phyloP scores from a whole-genome alignment of 2,113 vertebrate genomes.

The Gadus macrocephalus region DNA sequence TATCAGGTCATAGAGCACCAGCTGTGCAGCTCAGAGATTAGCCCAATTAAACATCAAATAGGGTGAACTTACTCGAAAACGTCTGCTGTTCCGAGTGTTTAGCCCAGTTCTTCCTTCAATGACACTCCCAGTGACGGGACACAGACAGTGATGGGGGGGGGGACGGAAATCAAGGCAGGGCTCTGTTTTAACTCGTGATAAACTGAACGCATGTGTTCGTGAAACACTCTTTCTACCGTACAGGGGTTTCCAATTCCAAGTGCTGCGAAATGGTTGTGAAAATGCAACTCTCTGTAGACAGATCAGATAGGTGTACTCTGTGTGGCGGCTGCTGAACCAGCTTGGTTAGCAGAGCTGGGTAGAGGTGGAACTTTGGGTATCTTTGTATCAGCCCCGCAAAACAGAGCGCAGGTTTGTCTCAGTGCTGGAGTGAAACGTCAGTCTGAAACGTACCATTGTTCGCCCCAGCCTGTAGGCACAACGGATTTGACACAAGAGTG shows the following conservation, averaged over 20 bases:
- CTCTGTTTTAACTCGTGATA: too few species aligned
- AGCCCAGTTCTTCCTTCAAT: not conserved
- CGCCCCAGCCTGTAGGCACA: slow-evolving; percentile 58
- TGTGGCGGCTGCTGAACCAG: not conserved
- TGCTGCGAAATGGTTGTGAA: not conserved
- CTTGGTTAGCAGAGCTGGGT: not conserved
- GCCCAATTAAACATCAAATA: slow-evolving; percentile 63
- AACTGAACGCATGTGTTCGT: not conserved
- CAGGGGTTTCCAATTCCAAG: not conserved
- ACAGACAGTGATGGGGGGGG: too few species aligned
- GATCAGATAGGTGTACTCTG: not conserved
- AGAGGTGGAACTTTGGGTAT: slow-evolving; percentile 13
- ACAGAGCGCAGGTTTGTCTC: slow-evolving; percentile 27
- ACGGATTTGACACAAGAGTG: slow-evolving; percentile 74
- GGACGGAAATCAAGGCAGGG: too few species aligned
- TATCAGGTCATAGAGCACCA: slow-evolving; percentile 56
- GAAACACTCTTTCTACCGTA: not conserved
- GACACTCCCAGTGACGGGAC: too few species aligned
- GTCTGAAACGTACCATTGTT: slow-evolving; percentile 39
- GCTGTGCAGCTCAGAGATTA: slow-evolving; percentile 51
- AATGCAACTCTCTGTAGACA: not conserved
- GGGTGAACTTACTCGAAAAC: slow-evolving; percentile 22
- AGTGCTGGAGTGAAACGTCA: slow-evolving; percentile 2
- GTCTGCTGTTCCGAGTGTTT: too few species aligned
- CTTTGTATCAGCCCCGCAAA: slow-evolving; percentile 17